phyloP scores from a whole-genome alignment of 2,113 vertebrate species.

The Tenrec ecaudatus region DNA sequence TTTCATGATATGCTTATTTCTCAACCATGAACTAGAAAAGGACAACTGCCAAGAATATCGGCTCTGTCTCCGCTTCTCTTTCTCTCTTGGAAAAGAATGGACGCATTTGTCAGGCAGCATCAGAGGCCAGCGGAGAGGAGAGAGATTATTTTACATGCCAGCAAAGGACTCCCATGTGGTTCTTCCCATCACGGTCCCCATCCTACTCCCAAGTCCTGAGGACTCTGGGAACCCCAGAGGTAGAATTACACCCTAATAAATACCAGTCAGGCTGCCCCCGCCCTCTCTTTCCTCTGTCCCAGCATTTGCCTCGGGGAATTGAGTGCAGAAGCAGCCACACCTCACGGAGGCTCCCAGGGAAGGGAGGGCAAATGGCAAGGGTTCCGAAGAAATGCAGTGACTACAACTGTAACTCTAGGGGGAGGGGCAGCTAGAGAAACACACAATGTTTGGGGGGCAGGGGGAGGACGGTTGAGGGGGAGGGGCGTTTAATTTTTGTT shows the following conservation, averaged over 20 bases:
- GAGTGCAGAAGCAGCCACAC: neutral
- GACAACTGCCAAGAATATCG: neutral
- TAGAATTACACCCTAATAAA: neutral
- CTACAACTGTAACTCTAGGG: neutral
- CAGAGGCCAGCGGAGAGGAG: neutral
- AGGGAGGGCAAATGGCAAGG: neutral
- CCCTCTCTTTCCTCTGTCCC: neutral
- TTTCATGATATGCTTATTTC: neutral
- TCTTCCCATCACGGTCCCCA: neutral
- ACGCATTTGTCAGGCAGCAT: neutral
- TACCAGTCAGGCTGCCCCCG: neutral
- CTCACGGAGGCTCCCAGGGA: neutral
- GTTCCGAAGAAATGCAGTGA: neutral
- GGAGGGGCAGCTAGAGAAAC: constrained; percentile 1
- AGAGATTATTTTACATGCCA: neutral
- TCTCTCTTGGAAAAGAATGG: constrained; percentile 35
- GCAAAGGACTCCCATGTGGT: neutral
- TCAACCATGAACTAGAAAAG: constrained; percentile 32
- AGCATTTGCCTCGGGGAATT: neutral
- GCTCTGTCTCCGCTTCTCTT: neutral
- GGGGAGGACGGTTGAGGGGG: too few species aligned
- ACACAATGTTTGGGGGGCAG: neutral
- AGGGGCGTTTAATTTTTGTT: neutral
- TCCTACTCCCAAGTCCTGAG: constrained; percentile 16
- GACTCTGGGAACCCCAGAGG: neutral